Evolutionary conservation across 2,797 vertebrate species (phyloP).

Genomic region (Odontamblyopus lacepedii): DNA sequence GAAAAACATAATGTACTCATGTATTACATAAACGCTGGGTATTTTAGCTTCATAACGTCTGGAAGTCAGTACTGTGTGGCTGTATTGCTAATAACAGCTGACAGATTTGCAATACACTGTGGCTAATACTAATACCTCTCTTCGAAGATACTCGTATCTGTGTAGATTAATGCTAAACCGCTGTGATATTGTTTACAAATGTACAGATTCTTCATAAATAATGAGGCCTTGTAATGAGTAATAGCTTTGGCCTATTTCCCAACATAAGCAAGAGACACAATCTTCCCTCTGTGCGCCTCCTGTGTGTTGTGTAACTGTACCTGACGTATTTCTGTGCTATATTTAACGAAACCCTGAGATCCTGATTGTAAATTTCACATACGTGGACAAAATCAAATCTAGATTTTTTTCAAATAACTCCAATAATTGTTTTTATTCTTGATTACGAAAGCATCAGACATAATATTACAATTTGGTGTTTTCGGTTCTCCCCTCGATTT

Average conservation of each 20-base stretch:
- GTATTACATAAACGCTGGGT: too few relatives aligned
- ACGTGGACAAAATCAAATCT: too few relatives aligned
- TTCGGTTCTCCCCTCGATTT: too few relatives aligned
- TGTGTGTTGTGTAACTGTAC: slow-evolving; percentile 34
- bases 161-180: neutral
- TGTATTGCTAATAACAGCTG: neutral
- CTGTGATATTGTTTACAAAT: neutral
- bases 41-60: too few relatives aligned
- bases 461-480: too few relatives aligned
- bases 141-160: neutral
- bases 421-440: too few relatives aligned
- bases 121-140: neutral
- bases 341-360: slow-evolving; percentile 11
- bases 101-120: neutral
- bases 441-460: too few relatives aligned
- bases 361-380: too few relatives aligned
- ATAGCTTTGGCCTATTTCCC: slow-evolving; percentile 1
- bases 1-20: too few relatives aligned
- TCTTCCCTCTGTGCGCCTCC: slow-evolving; percentile 8
- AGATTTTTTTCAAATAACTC: too few relatives aligned
- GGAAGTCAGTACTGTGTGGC: too few relatives aligned
- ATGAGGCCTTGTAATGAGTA: neutral
- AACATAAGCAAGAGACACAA: neutral
- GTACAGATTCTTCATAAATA: neutral
- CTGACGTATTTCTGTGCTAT: slow-evolving; percentile 32